Evolutionary conservation across 2,797 vertebrate genomes (phyloP), one percentile per base, ranked within the genome.

Genomic region (Neopelma chrysocephalum): DNA sequence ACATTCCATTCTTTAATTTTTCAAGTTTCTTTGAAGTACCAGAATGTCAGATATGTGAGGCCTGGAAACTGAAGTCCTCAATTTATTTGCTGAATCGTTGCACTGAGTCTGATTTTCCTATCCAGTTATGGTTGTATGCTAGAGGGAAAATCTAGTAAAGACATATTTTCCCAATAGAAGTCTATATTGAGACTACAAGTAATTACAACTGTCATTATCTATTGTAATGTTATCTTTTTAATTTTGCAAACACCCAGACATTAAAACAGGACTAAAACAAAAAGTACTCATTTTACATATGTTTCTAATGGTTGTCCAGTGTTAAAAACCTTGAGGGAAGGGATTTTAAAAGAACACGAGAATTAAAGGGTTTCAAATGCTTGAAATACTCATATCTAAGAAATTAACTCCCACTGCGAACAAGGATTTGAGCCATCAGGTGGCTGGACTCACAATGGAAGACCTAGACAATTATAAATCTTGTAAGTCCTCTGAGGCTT

Each of bases 121-220:
- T 66, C 45, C 42, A 72, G 22, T 69, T 70, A 34, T 51, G 71
- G 65, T 58, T 48, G 38, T 62, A 16, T 72, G 62, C 42, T 81
- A 51, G 32, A 79, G n/a, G 56, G 40, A 93, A 82, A 60, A 56
- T 77, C 36, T 57, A 51, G 36, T 75, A 81, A 84, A 3, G 90
- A 43, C 22, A 47, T 71, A 75, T 80, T 92, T 87, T 92, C 79
- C 75, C n/a, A 75, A 34, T 86, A 64, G 60, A 93, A 90, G 22
- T 76, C 69, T 82, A 64, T 93, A 71, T 92, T 96, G 89, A 85
- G 76, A 83, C 92, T 92, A 65, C 48, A 70, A 78, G 65, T 51
- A 84, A 76, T 95, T 94, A 93, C 86, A 94, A 84, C 58, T 82
- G 56, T 93, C 66, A 93, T 94, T 95, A 93, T 66, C 82, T 90